These are phyloP conservation scores for Andrena fulva DNA, from an alignment of 2,888 invertebrate species.

Conservation along the genomic window DNA sequence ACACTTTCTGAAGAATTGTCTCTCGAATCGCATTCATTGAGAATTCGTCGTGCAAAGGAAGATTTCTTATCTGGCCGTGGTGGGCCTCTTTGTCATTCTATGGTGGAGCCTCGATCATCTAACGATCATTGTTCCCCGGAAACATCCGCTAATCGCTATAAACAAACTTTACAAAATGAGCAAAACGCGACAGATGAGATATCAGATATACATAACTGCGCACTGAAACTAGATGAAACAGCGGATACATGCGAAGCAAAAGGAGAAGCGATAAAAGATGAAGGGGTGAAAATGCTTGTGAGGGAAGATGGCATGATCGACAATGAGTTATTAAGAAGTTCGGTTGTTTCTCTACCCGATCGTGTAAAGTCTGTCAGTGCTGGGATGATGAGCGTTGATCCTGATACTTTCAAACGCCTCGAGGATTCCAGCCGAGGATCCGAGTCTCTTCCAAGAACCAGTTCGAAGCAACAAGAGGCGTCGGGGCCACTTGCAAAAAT, in stretches of 20 bases:
- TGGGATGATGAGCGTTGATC: conserved; percentile 91
- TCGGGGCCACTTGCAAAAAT: conserved; percentile 80
- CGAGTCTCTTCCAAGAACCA: conserved; percentile 86
- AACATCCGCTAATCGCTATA: not conserved
- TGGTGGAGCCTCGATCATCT: conserved; percentile 18
- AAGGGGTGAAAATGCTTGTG: not conserved
- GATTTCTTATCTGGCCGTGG: conserved; percentile 87
- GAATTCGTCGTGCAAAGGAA: conserved; percentile 87
- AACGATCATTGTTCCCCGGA: not conserved
- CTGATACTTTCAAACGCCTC: conserved; percentile 87
- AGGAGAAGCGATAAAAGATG: not conserved
- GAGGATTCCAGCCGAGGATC: conserved; percentile 80
- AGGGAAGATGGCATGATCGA: not conserved
- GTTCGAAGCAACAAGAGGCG: conserved; percentile 66
- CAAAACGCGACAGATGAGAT: not conserved
- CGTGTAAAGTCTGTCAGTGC: conserved; percentile 91
- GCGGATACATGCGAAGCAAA: not conserved
- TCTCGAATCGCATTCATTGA: conserved; percentile 60
- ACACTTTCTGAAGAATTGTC: conserved; percentile 19
- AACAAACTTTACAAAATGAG: not conserved
- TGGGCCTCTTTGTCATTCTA: conserved; percentile 67
- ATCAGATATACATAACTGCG: too few relatives aligned
- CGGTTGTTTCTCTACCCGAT: conserved; percentile 66
- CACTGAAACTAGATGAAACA: not conserved
- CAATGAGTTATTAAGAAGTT: conserved; percentile 20